phyloP scores from a whole-genome alignment of 2,797 vertebrate species.

The Acipenser transmontanus region DNA sequence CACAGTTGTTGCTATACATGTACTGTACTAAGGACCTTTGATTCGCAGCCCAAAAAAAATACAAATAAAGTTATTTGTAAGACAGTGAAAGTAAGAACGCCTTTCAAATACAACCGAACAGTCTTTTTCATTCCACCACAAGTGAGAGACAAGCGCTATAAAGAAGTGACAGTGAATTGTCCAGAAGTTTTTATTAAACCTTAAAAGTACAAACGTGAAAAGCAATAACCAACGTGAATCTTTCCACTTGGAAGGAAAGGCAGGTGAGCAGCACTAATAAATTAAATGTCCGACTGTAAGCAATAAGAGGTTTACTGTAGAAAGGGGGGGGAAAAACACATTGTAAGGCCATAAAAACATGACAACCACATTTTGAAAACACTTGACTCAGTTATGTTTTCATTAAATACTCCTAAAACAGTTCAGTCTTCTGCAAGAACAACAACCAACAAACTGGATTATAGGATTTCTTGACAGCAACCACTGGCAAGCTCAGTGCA shows the following conservation, averaged over 20 bases:
- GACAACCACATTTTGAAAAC: conserved; percentile 95
- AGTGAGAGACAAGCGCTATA: conserved; percentile 28
- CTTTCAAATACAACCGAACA: too few species aligned
- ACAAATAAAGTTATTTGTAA: too few species aligned
- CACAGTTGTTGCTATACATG: too few species aligned
- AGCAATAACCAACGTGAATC: conserved; percentile 95
- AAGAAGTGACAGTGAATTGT: conserved; percentile 64
- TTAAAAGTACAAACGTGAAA: conserved; percentile 98
- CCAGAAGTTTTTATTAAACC: conserved; percentile 97
- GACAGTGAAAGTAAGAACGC: too few species aligned
- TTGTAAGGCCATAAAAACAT: conserved; percentile 97
- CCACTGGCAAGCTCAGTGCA: conserved; percentile 97
- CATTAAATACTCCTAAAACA: conserved; percentile 98
- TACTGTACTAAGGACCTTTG: too few species aligned
- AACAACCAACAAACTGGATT: conserved; percentile 87
- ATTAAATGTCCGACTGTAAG: conserved; percentile 96
- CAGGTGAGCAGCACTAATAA: conserved; percentile 95
- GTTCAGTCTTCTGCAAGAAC: conserved; percentile 90
- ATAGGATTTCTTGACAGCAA: conserved; percentile 91
- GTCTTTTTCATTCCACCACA: background rate
- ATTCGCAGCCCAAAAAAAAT: too few species aligned
- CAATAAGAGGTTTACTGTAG: conserved; percentile 81
- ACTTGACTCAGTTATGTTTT: conserved; percentile 77
- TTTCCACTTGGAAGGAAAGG: conserved; percentile 78
- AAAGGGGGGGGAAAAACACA: conserved; percentile 71